Percentiles rank a stretch among this genome's conserved stretches.
These are phyloP conservation scores for Perodicticus potto DNA, from an alignment of 2,797 vertebrate genomes.

Conservation along the genomic window DNA sequence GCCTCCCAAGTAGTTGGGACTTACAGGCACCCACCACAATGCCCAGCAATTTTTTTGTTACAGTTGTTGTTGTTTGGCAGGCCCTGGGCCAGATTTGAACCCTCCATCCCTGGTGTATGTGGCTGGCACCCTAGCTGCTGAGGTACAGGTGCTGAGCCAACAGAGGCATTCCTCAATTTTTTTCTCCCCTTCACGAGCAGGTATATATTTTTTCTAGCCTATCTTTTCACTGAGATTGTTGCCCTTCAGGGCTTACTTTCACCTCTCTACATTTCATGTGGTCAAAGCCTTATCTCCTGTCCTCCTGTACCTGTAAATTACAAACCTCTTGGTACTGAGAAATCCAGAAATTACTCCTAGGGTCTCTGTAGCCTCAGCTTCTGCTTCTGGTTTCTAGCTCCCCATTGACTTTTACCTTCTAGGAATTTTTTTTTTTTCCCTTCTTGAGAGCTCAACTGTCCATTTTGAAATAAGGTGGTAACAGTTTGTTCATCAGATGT, in stretches of 20 bases:
- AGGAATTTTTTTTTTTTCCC: neutral
- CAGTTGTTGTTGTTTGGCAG: no score
- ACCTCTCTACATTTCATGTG: rapidly evolving
- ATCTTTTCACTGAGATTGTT: constrained; percentile 12
- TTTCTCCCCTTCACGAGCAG: neutral
- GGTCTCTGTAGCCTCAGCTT: neutral
- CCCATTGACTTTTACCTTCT: neutral
- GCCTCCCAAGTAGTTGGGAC: no score
- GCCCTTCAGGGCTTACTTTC: neutral
- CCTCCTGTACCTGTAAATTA: neutral
- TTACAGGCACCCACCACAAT: no score
- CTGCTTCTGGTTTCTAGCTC: neutral
- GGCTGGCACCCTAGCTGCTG: no score
- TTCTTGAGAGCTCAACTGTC: neutral
- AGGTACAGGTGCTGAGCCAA: neutral
- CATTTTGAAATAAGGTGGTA: constrained; percentile 22
- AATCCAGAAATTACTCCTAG: neutral
- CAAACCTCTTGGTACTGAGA: neutral
- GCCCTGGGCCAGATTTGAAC: no score
- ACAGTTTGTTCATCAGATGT: constrained; percentile 43
- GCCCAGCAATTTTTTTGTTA: no score
- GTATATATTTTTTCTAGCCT: neutral
- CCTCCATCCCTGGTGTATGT: no score
- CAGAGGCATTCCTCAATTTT: neutral
- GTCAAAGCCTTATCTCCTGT: neutral